A percentile compares a stretch with the other conserved stretches of the same genome.
Conservation (phyloP, 2,113 vertebrate genomes). For the Gopherus evgoodei region DNA sequence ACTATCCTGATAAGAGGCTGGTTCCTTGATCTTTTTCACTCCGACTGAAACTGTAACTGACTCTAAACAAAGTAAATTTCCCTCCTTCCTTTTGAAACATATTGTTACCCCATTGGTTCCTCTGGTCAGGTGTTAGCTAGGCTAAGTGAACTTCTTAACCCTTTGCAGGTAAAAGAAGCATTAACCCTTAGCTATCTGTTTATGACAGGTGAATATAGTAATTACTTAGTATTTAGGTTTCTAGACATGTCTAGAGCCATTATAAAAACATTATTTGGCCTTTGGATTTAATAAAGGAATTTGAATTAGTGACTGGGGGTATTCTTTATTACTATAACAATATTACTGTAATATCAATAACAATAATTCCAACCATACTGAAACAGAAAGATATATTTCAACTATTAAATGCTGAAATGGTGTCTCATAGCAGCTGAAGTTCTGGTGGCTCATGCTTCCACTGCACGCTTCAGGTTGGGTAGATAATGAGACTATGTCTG, state of each 20-base stretch:
- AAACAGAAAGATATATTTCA: neutral
- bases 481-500: neutral
- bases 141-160: too few relatives aligned
- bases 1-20: too few relatives aligned
- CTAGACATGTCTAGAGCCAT: neutral
- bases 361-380: neutral
- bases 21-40: too few relatives aligned
- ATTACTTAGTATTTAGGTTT: neutral
- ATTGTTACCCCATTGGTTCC: too few relatives aligned
- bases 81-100: too few relatives aligned
- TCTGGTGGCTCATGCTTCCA: neutral
- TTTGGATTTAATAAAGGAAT: neutral
- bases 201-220: neutral
- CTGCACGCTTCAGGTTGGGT: neutral
- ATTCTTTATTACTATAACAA: neutral
- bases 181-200: too few relatives aligned
- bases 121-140: too few relatives aligned
- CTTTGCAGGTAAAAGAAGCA: too few relatives aligned
- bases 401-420: neutral
- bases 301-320: neutral
- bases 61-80: too few relatives aligned
- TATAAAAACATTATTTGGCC: neutral
- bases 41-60: too few relatives aligned
- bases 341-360: neutral
- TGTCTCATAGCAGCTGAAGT: neutral